Base-by-base conservation (phyloP, 1,140 invertebrate species). In the Apis dorsata region DNA sequence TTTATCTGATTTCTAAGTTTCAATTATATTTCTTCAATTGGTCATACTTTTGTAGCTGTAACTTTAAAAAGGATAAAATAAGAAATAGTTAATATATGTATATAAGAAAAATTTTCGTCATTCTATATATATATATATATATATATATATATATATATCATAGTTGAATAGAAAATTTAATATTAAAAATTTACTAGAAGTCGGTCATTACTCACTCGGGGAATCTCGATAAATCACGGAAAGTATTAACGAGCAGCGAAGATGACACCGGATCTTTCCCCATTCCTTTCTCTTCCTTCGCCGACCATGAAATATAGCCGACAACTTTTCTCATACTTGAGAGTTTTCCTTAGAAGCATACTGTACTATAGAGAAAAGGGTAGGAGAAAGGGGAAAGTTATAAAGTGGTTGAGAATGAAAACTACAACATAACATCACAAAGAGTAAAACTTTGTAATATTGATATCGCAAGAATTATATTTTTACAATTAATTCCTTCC, bases 201-300 rank as follows among this genome's bases (percentile, higher is more conserved):
- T 90, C 83, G 70, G 88, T 90, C 91, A 91, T 93, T 92, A 93
- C 89, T 92, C 90, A 91, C 73, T 78, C 62, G 62, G 68, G 82
- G 86, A 90, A 90, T 90, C 85, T 87, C 83, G 79, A 93, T 93
- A 93, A 92, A 93, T 93, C 92, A 91, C 88, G 60, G 75, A 86
- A 79, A 83, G 89, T 90, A 93, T 93, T 93, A 93, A 93, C 91
- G 91, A 93, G 92, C 90, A 88, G 68, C 84, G 88, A 92, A 92
- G 91, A 92, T 90, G 92, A 92, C 91, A 92, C 92, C 90, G 85
- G 86, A 85, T 90, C 90, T 89, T 85, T 62, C 87, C 86, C 90
- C 89, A 79, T 91, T 88, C 88, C 81, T 89, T 88, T 87, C 86
- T 81, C 79, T 85, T 75, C 79, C 74, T 77, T 71, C 73, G 84